Base-by-base conservation (phyloP, 2,113 vertebrate genomes). In the Spilogale gracilis region DNA sequence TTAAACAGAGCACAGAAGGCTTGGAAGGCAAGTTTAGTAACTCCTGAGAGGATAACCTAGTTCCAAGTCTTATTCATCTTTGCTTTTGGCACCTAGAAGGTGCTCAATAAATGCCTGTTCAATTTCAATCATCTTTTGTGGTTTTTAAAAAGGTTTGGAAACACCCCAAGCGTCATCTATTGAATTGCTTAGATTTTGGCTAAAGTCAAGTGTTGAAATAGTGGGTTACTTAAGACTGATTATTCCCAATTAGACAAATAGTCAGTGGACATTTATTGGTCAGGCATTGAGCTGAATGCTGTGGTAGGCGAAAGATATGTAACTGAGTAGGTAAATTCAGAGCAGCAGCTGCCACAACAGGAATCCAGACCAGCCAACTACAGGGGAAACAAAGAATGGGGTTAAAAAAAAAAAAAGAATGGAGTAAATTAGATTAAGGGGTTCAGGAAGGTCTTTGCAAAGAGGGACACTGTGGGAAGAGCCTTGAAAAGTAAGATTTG, bases 61-160 rank as follows among this genome's bases (percentile, higher is more conserved):
- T 96, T 94, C 91, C 89, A 80, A 91, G 92, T 97, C 93, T 95
- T 94, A 96, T 96, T 98, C 97, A 95, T 97, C 88, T 98, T 96
- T 83, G 92, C 88, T 96, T 95, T 98, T 98, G 97, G 97, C 97
- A 98, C 78, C 91, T 96, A 97, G 71, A 94, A 97, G 91, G 93
- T 97, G 91, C 96, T 96, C 95, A 97, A 93, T 96, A 97, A 96
- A 97, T 96, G 93, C 85, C 94, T 97, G 67, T 96, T 96, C 91
- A 93, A 97, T 97, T 97, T 97, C 92, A 97, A 67, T 97, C 94
- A 97, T 97, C 91, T 97, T 97, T 92, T 97, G 97, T 95, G 97
- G 94, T 94, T 98, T 96, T 82, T 17, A 0, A 61, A 90, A 97
- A 92, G 88, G n/a, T 54, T 91, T 97, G 97, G 95, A 94, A 97